Evolutionary conservation across 2,113 vertebrate genomes (phyloP).

Genomic region (Equus przewalskii): DNA sequence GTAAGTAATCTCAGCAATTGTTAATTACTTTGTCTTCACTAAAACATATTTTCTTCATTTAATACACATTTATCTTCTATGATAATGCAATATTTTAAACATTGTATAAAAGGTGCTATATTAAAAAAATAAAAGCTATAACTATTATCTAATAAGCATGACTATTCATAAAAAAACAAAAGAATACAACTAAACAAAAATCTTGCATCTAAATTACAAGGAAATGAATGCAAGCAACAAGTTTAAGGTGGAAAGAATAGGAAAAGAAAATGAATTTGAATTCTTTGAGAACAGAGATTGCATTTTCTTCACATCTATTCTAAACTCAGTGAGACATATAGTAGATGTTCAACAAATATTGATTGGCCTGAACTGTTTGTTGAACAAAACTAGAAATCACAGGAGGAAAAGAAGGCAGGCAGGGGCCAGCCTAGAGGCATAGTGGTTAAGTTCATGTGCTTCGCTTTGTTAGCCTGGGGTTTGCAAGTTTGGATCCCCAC

Average conservation of each 20-base stretch:
- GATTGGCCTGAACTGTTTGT: background rate
- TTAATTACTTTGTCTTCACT: constrained; percentile 62
- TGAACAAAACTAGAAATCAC: constrained; percentile 1
- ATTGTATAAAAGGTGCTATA: background rate
- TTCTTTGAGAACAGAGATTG: background rate
- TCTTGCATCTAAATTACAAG: background rate
- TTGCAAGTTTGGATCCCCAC: too few relatives aligned
- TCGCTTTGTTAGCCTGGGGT: too few relatives aligned
- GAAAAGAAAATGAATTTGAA: constrained; percentile 2
- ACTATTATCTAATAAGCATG: background rate
- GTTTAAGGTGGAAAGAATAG: background rate
- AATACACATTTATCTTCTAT: constrained; percentile 12
- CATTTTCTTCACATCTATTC: background rate
- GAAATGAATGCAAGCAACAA: background rate
- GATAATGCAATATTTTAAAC: background rate
- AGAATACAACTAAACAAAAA: constrained; percentile 8
- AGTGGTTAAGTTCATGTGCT: too few relatives aligned
- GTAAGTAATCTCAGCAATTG: constrained; percentile 19
- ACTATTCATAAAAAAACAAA: background rate
- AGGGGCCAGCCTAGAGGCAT: too few relatives aligned
- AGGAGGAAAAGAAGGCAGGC: background rate
- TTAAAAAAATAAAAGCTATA: background rate
- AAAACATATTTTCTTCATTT: constrained; percentile 65
- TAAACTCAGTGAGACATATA: background rate
- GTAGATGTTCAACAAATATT: background rate